phyloP scores from a whole-genome alignment of 2,888 invertebrate species.

The Hybos culiciformis region DNA sequence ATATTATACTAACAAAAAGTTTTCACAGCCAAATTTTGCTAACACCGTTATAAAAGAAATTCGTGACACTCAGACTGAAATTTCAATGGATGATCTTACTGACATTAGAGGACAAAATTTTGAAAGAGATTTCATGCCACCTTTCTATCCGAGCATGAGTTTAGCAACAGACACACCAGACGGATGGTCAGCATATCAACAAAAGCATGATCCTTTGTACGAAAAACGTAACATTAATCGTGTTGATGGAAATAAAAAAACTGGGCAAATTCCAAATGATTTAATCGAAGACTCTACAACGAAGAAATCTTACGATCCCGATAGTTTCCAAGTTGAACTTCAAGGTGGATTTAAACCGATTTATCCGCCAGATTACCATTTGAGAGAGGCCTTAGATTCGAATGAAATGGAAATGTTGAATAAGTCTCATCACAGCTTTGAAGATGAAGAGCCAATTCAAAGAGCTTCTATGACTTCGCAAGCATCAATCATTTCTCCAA shows the following conservation, averaged over 20 bases:
- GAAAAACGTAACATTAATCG: slow-evolving; percentile 33
- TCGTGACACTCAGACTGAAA: slow-evolving; percentile 30
- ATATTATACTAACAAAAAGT: slow-evolving; percentile 23
- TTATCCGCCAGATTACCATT: slow-evolving; percentile 38
- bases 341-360: slow-evolving; percentile 58
- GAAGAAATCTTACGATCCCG: slow-evolving; percentile 45
- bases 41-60: slow-evolving; percentile 39
- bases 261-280: background rate
- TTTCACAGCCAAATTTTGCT: slow-evolving; percentile 37
- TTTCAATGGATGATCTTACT: slow-evolving; percentile 23
- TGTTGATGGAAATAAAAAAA: slow-evolving; percentile 21
- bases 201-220: slow-evolving; percentile 15
- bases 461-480: slow-evolving; percentile 20
- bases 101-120: slow-evolving; percentile 32
- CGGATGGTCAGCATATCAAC: slow-evolving; percentile 47
- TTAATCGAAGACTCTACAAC: slow-evolving; percentile 25
- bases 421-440: slow-evolving; percentile 8
- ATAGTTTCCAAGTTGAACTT: slow-evolving; percentile 52
- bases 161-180: slow-evolving; percentile 40
- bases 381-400: slow-evolving; percentile 15
- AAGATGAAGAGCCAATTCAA: too few relatives aligned
- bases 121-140: slow-evolving; percentile 48
- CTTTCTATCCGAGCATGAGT: slow-evolving; percentile 52
- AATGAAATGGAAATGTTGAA: slow-evolving; percentile 15
- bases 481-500: slow-evolving; percentile 20